phyloP scores from a whole-genome alignment of 2,888 invertebrate species.

The Ischnus inquisitorius region DNA sequence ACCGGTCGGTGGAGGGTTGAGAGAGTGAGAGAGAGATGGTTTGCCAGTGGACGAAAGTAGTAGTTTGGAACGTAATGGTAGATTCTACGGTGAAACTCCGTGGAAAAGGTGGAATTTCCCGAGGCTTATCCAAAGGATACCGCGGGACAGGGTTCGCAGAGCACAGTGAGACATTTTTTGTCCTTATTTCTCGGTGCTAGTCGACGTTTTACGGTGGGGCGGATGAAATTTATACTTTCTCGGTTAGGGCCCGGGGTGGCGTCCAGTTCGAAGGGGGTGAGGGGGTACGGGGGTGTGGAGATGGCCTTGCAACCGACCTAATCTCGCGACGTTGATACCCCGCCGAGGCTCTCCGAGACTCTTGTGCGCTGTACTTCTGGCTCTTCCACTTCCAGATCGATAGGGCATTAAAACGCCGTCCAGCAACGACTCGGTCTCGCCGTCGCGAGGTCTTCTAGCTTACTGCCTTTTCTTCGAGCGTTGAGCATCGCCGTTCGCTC shows the following conservation, averaged over 20 bases:
- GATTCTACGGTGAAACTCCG: background rate
- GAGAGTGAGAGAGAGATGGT: background rate
- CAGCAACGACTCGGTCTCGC: constrained; percentile 38
- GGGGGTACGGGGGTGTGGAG: too few species aligned
- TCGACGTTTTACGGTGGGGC: background rate
- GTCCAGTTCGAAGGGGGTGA: constrained; percentile 48
- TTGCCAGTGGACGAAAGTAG: background rate
- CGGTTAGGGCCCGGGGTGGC: constrained; percentile 43
- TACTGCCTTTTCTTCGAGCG: constrained; percentile 20
- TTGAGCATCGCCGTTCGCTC: constrained; percentile 38
- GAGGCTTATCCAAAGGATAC: constrained; percentile 65
- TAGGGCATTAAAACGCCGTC: constrained; percentile 65
- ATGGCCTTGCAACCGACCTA: constrained; percentile 68
- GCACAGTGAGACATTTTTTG: constrained; percentile 60
- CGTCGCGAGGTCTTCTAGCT: constrained; percentile 53
- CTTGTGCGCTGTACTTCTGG: constrained; percentile 9
- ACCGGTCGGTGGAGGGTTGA: background rate
- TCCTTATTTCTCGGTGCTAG: constrained; percentile 29
- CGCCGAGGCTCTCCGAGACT: constrained; percentile 38
- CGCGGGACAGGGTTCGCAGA: constrained; percentile 51
- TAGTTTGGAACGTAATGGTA: background rate
- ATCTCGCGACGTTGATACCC: constrained; percentile 69
- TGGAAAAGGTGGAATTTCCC: constrained; percentile 58
- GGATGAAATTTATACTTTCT: constrained; percentile 81
- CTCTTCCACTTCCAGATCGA: constrained; percentile 58